A percentile compares a stretch with the other conserved stretches of the same genome.
Evolutionary conservation across 2,797 vertebrate genomes (phyloP).

Genomic region (Pseudocheirus occidentalis): DNA sequence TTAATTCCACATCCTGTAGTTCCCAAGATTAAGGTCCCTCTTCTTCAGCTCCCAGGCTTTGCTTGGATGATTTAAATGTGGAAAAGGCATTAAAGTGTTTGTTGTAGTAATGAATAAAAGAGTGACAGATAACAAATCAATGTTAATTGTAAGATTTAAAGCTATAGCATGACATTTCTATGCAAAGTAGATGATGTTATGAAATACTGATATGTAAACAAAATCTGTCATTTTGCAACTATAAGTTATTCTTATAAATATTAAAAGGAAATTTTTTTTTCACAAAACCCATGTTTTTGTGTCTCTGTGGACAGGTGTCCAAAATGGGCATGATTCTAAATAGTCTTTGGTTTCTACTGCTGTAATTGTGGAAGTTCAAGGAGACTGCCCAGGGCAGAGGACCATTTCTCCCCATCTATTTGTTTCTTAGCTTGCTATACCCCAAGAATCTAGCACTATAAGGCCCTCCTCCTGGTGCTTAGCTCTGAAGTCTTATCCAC

Average conservation of each 20-base stretch:
- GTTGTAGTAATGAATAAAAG: conserved; percentile 77
- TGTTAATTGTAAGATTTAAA: conserved; percentile 69
- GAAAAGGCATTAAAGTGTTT: conserved; percentile 76
- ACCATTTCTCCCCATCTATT: neutral
- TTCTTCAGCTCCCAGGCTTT: conserved; percentile 50
- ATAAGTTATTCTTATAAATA: neutral
- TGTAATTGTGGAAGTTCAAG: neutral
- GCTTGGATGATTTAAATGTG: conserved; percentile 77
- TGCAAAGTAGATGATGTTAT: conserved; percentile 58
- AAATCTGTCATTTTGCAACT: neutral
- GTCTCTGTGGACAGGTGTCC: neutral
- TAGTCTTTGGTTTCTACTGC: neutral
- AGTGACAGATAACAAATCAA: conserved; percentile 68
- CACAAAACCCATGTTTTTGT: neutral
- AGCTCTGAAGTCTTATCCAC: too few relatives aligned
- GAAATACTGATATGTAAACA: conserved; percentile 76
- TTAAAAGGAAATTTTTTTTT: neutral
- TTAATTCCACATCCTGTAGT: neutral
- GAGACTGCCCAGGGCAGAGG: neutral
- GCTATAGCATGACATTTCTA: conserved; percentile 45
- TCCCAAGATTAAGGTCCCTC: neutral
- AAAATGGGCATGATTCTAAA: neutral
- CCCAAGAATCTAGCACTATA: neutral
- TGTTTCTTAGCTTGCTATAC: neutral
- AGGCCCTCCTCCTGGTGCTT: neutral